Base-by-base conservation (phyloP, 2,113 vertebrate species). In the Nannospalax galili region DNA sequence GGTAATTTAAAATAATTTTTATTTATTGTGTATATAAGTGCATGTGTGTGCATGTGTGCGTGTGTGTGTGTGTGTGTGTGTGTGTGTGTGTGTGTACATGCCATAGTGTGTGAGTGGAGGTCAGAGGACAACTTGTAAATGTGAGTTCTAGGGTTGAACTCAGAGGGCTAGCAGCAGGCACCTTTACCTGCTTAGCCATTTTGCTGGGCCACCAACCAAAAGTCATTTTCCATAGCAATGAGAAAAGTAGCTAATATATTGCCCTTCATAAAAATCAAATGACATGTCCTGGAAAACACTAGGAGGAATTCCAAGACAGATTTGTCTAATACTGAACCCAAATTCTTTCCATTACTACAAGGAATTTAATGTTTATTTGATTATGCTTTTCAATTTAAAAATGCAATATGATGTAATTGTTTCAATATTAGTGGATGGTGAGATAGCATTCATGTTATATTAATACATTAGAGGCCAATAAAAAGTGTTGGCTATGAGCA, bases 321-420 rank as follows among this genome's bases (percentile, higher is more conserved):
- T 73, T 45, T 88, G 17, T 78, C 40, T 72, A 32, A 88, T 84
- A 58, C 26, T 2, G 1, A 88, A 78, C 32, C 12, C 19, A 35
- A 85, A 78, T 45, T 60, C 58, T 77, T 20, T 65, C 40, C 26
- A 26, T 65, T 62, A 65, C 20, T 65, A 45, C 30, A 84, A 79
- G 93, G 26, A 84, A 75, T 42, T 79, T 82, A 73, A 92, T 67
- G 45, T 92, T 91, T 65, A 72, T 75, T 91, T 92, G 52, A n/a
- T 92, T 52, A 67, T 90, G 78, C 20, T 60, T 94, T 88, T 86
- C 42, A 89, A 58, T 95, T 93, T 90, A 82, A 82, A 96, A 92
- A 75, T 80, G 35, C 20, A 48, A 10, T 42, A 90, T 89, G 42
- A 70, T 77, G 69, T 52, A 32, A 89, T 84, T 89, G 69, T 16